These are phyloP conservation scores for Sinocyclocheilus anophthalmus DNA, from an alignment of 2,113 vertebrate species.

Conservation along the genomic window DNA sequence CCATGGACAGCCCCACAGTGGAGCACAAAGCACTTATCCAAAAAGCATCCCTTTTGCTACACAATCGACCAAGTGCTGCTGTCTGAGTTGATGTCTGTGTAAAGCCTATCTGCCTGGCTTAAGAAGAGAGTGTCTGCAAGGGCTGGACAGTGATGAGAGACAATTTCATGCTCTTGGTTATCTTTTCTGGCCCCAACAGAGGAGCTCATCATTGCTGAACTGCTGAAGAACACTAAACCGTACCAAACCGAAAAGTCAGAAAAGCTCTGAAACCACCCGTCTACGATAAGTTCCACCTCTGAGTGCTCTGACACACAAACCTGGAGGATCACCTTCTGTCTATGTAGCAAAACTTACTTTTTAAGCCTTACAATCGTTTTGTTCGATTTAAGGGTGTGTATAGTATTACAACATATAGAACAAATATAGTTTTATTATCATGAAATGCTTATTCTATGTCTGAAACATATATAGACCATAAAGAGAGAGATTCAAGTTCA, in stretches of 20 bases:
- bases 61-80: constrained; percentile 26
- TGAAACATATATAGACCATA: neutral
- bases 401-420: neutral
- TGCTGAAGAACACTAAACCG: constrained; percentile 35
- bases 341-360: neutral
- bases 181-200: constrained; percentile 5
- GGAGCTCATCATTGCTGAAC: constrained; percentile 24
- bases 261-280: constrained; percentile 20
- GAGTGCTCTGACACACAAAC: constrained; percentile 6
- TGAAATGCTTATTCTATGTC: neutral
- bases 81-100: constrained; percentile 7
- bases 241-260: neutral
- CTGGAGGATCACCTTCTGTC: neutral
- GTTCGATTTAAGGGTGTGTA: neutral
- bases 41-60: neutral
- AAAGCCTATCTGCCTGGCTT: constrained; percentile 36
- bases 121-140: constrained; percentile 22
- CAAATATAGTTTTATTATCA: neutral
- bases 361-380: neutral
- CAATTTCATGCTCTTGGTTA: constrained; percentile 29
- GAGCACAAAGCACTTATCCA: constrained; percentile 22
- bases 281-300: neutral
- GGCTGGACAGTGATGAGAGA: constrained; percentile 46
- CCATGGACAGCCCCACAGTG: constrained; percentile 15
- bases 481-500: neutral